Evolutionary conservation across 37 sponge, comb jelly and placozoan species (phyloP), one percentile per base, ranked within the genome.

Genomic region (Hexactinellida sp.): DNA sequence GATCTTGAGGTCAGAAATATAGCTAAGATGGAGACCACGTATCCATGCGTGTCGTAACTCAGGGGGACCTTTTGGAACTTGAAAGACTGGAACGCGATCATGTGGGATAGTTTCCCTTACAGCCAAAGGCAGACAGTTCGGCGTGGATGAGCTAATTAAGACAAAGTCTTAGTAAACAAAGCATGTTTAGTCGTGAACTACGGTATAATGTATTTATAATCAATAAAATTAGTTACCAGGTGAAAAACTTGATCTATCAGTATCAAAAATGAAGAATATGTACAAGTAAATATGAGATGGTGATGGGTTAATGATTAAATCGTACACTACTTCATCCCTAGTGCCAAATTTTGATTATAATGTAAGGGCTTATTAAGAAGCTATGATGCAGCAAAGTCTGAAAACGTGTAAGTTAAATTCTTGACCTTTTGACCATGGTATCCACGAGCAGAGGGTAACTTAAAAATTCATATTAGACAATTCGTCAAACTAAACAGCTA

Each of bases 21-120:
- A 3, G 32, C 13, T 23, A 63, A 7, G 76, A n/a, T 63, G 76
- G 76, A 28, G 76, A 63, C 19, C 76, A 63, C 13, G 25, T 63
- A 63, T 63, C 76, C 32, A 63, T 3, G 76, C 76, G 30, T 63
- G 76, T 63, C 76, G 5, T 63, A 63, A 28, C 76, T 63, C 76
- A 63, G 76, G 76, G 16, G 76, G 13, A 25, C 21, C 21, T 25
- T 63, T 23, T 63, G 25, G 76, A 63, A n/a, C 19, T 63, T 63
- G 3, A 23, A 63, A 25, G 30, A 63, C 76, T 63, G 76, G 76
- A n/a, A 63, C 76, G 34, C 34, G 25, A 63, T 63, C 76, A 7
- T 63, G 19, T 63, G 76, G 76, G 76, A 63, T 63, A 63, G 13
- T 63, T 63, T 25, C 52, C 76, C 76, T n/a, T 63, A 63, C 76